phyloP scores from a whole-genome alignment of 2,888 invertebrate genomes.

The Ctena decussata region DNA sequence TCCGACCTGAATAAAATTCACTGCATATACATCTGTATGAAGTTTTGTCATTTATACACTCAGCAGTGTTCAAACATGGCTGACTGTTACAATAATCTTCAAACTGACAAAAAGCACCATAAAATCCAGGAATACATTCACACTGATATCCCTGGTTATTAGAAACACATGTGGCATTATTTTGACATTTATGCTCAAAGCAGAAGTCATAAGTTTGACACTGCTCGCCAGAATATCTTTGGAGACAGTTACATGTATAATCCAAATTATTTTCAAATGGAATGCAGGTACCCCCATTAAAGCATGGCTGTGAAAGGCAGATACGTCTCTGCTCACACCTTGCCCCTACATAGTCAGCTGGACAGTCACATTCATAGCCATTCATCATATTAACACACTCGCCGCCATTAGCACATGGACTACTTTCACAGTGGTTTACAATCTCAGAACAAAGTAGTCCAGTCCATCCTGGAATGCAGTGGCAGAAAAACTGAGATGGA shows the following conservation, averaged over 20 bases:
- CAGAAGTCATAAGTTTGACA: constrained; percentile 81
- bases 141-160: constrained; percentile 71
- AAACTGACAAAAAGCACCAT: constrained; percentile 80
- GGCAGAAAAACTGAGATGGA: constrained; percentile 73
- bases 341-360: constrained; percentile 68
- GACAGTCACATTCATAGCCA: constrained; percentile 72
- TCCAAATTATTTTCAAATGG: constrained; percentile 60
- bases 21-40: constrained; percentile 74
- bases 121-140: constrained; percentile 71
- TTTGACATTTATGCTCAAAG: constrained; percentile 72
- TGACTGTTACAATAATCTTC: constrained; percentile 70
- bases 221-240: constrained; percentile 73
- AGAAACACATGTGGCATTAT: constrained; percentile 77
- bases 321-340: constrained; percentile 73
- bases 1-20: constrained; percentile 72
- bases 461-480: constrained; percentile 78
- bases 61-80: constrained; percentile 74
- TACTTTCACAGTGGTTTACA: constrained; percentile 71
- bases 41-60: constrained; percentile 68
- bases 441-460: constrained; percentile 74
- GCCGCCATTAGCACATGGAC: constrained; percentile 73
- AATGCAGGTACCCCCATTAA: constrained; percentile 80
- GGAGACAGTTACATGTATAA: constrained; percentile 77
- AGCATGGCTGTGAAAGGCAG: constrained; percentile 81
- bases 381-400: constrained; percentile 70